Base-by-base conservation (phyloP, 2,113 vertebrate species). In the Ophthalmotilapia sp. region DNA sequence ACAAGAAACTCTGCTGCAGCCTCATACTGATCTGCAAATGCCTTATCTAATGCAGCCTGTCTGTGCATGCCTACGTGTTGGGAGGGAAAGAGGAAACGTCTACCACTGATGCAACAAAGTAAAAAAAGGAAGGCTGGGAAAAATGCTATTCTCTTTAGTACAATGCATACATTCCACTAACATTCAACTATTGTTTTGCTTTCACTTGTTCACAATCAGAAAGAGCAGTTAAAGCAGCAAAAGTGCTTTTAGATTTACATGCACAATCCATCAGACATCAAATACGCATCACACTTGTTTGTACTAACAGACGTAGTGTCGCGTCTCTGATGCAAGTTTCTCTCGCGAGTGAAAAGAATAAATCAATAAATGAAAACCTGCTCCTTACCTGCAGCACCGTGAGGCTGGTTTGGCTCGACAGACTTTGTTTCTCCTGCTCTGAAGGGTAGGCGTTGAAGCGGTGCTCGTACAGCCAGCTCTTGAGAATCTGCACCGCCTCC, bases 381-480 rank as follows among this genome's bases (percentile, higher is more conserved):
- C 13, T 38, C 10, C 96, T 95, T 91, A 99, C 98, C 98, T 99
- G 99, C 56, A 99, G 97, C 91, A 98, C 97, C 0, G 98, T 98
- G 82, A 99, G 97, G 89, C 96, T 97, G 84, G 99, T 99, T 92
- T 98, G 97, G 15, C 96, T 96, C 0, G 98, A 98, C 86, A 99
- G 96, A 86, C 97, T 97, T 73, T 97, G 97, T 77, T 99, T 99
- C 96, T 99, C 98, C 91, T 98, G 97, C 93, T 99, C 99, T 0
- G 98, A 99, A 0, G 98, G 99, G 89, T 99, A 99, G 45, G 99
- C 98, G 0, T 99, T 99, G 95, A 98, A 98, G 84, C 99, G 97
- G 83, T 99, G 98, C 86, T 99, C 95, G 3, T 98, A 99, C 33
- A 99, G 96, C 99, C 99, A 99, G 94, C 97, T 97, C 15, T 98